A percentile compares a stretch with the other conserved stretches of the same genome.
Conservation (phyloP, 2,797 vertebrate species). For the Orestias chungarensis region DNA sequence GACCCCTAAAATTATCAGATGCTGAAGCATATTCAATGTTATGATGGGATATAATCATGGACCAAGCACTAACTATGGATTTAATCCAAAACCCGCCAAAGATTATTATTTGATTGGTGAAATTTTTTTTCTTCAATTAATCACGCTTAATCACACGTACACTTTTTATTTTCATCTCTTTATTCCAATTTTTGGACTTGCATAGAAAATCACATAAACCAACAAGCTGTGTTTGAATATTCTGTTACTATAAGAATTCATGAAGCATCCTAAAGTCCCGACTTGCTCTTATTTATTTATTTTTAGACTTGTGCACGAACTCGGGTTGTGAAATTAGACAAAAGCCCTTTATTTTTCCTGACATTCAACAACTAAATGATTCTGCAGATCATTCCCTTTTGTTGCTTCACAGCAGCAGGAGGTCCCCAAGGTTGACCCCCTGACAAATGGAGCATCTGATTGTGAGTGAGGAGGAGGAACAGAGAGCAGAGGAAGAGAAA, state of each 20-base stretch:
- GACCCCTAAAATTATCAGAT: not conserved
- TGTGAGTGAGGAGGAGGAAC: conserved; percentile 45
- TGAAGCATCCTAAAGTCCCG: conserved; percentile 10
- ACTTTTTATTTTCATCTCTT: too few species aligned
- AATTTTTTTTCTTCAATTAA: too few species aligned
- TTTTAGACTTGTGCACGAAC: conserved; percentile 31
- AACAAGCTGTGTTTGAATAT: too few species aligned
- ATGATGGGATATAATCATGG: not conserved
- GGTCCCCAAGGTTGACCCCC: conserved; percentile 61
- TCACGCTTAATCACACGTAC: too few species aligned
- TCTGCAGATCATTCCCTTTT: conserved; percentile 44
- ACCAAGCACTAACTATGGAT: too few species aligned
- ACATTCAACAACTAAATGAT: conserved; percentile 8
- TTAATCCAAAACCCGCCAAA: too few species aligned
- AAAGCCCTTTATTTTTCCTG: conserved; percentile 33
- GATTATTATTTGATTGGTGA: too few species aligned
- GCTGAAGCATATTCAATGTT: not conserved
- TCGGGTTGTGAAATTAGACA: conserved; percentile 2
- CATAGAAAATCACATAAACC: too few species aligned
- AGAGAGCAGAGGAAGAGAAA: conserved; percentile 52
- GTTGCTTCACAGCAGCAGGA: conserved; percentile 40
- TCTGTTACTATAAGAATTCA: too few species aligned
- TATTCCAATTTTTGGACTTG: too few species aligned
- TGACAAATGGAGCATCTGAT: conserved; percentile 71
- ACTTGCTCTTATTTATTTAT: conserved; percentile 23